Evolutionary conservation across 1,140 invertebrate species (phyloP), one percentile per base, ranked within the genome.

Genomic region (Pissodes strobi): DNA sequence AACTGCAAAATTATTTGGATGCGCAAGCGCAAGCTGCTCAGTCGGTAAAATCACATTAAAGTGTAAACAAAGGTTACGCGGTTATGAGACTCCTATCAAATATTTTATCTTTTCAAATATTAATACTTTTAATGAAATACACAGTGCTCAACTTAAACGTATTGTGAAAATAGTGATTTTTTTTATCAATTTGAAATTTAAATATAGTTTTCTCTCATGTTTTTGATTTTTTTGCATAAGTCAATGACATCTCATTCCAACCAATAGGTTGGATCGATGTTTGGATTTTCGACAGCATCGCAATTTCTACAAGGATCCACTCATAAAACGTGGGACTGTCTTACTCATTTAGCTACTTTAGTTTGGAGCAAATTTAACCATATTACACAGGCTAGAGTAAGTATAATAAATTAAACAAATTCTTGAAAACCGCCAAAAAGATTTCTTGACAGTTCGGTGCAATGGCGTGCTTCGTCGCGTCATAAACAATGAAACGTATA

Each of bases 251-350:
- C 45, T 63, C 53, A 23, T 18, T 69, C 69, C 70, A 72, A 72
- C 74, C 74, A 57, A 68, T 70, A 73, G 79, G 79, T 83, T 81
- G 82, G 82, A 84, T 84, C 82, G 81, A 84, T 84, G 82, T 84
- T 84, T 78, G 82, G 82, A 78, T 80, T 83, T 80, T 81, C 83
- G 78, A 78, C 83, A 75, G 79, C 81, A 78, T 81, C 79, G 77
- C 81, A 81, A 75, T 78, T 83, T 78, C 74, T 84, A 79, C 83
- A 84, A 79, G 83, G 81, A 77, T 84, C 83, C 72, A 83, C 83
- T 74, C 79, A 81, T 64, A 79, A 82, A 76, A 85, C 83, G 81
- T 85, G 84, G 84, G 84, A 84, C 79, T 83, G 79, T 74, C 72
- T 85, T 72, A 78, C 79, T 69, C 79, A 81, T 80, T 80, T 85